Percentiles rank a stretch among this genome's conserved stretches.
These are phyloP conservation scores for Rhegmatorhina hoffmannsi DNA, from an alignment of 2,113 vertebrate genomes.

Conservation along the genomic window DNA sequence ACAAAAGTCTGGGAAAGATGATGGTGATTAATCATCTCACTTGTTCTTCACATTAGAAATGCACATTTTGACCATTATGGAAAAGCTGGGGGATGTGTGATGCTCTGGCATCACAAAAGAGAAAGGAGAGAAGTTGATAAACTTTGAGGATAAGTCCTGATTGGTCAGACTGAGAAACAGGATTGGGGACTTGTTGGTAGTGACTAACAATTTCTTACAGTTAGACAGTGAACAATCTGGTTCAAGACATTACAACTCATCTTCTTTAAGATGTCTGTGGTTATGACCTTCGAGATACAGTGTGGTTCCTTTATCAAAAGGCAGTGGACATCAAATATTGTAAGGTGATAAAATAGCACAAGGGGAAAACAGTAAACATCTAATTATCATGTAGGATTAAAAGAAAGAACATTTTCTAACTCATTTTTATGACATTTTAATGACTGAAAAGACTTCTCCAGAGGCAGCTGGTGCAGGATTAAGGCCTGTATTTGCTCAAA, in stretches of 20 bases:
- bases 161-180: not conserved
- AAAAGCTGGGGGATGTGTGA: not conserved
- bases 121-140: not conserved
- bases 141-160: not conserved
- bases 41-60: slow-evolving; percentile 50
- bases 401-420: not conserved
- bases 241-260: not conserved
- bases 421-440: not conserved
- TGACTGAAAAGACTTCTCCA: not conserved
- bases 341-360: not conserved
- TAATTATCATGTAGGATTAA: not conserved
- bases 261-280: not conserved
- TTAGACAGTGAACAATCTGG: not conserved
- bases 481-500: not conserved
- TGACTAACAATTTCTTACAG: not conserved
- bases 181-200: not conserved
- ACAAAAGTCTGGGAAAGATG: not conserved
- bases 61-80: slow-evolving; percentile 1
- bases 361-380: not conserved
- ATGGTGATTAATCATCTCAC: slow-evolving; percentile 30
- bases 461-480: not conserved
- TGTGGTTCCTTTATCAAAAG: not conserved
- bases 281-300: not conserved
- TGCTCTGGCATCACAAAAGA: not conserved
- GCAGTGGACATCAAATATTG: not conserved